Conservation (phyloP, 2,797 vertebrate species). For the Poliocrania exsul region DNA sequence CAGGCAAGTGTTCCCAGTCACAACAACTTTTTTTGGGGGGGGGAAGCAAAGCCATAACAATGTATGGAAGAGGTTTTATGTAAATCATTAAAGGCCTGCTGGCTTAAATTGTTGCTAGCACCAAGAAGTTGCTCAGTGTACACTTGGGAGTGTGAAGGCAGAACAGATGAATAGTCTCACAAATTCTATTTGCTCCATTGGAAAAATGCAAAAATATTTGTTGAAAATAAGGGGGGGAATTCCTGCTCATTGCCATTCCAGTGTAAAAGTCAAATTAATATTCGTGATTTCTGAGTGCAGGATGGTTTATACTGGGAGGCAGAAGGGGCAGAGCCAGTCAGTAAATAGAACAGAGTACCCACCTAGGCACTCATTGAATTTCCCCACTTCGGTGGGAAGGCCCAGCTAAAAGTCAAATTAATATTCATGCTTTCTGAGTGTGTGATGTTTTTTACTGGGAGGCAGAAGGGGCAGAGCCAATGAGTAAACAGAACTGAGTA, state of each 20-base stretch:
- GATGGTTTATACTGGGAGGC: constrained; percentile 11
- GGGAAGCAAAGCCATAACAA: constrained; percentile 18
- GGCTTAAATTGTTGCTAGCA: constrained; percentile 43
- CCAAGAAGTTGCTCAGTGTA: constrained; percentile 36
- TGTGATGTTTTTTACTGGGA: background rate
- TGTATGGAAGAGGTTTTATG: constrained; percentile 26
- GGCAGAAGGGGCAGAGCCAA: constrained; percentile 21
- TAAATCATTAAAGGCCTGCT: constrained; percentile 35
- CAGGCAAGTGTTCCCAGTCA: constrained; percentile 55
- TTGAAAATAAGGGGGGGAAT: background rate
- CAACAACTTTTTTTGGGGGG: background rate
- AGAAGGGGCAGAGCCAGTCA: constrained; percentile 21
- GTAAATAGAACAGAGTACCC: constrained; percentile 71
- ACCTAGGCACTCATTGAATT: constrained; percentile 98
- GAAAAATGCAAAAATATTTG: constrained; percentile 56
- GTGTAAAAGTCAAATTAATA: constrained; percentile 34
- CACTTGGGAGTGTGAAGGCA: constrained; percentile 49
- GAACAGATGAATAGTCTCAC: constrained; percentile 57
- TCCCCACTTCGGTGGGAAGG: constrained; percentile 95
- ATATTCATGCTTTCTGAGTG: too few species aligned
- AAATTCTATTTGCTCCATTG: constrained; percentile 44
- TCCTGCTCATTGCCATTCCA: background rate
- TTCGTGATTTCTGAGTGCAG: background rate
- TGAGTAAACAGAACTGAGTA: constrained; percentile 52
- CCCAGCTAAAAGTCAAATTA: constrained; percentile 78